phyloP scores from a whole-genome alignment of 2,797 vertebrate genomes.

The Holocentrus rufus region DNA sequence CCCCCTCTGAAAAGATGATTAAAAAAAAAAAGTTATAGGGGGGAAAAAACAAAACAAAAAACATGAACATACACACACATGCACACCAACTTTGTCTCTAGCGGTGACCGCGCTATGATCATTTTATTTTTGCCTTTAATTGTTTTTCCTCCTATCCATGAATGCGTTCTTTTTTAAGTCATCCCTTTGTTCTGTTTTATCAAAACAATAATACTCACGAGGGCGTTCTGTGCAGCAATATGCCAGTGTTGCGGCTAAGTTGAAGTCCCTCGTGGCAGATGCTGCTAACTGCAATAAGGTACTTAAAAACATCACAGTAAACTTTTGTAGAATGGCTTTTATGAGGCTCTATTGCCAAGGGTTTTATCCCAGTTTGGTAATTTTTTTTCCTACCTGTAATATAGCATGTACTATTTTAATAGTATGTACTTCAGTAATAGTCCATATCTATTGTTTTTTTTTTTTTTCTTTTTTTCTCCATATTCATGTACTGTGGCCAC shows the following conservation, averaged over 20 bases:
- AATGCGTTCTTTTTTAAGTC: slow-evolving; percentile 25
- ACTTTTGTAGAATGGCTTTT: slow-evolving; percentile 31
- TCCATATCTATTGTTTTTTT: no score
- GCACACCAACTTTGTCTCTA: background rate
- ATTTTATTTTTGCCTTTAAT: slow-evolving; percentile 17
- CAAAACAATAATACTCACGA: slow-evolving; percentile 44
- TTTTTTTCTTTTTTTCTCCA: no score
- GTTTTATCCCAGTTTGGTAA: background rate
- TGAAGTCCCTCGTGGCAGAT: slow-evolving; percentile 28
- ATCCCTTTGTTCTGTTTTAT: slow-evolving; percentile 41
- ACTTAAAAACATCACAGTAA: slow-evolving; percentile 28
- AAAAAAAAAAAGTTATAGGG: no score
- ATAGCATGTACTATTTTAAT: no score
- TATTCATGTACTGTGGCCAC: no score
- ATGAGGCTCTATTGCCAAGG: slow-evolving; percentile 1
- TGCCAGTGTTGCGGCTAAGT: slow-evolving; percentile 18
- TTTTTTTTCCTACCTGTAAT: no score
- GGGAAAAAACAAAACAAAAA: background rate
- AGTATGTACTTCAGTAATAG: no score
- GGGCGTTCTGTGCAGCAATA: slow-evolving; percentile 29
- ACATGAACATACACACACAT: background rate
- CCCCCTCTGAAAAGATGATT: background rate
- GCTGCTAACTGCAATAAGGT: slow-evolving; percentile 40
- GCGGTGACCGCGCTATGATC: background rate
- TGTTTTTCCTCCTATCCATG: slow-evolving; percentile 12